Evolutionary conservation across 2,888 invertebrate genomes (phyloP).

Genomic region (Polymixis flavicincta): DNA sequence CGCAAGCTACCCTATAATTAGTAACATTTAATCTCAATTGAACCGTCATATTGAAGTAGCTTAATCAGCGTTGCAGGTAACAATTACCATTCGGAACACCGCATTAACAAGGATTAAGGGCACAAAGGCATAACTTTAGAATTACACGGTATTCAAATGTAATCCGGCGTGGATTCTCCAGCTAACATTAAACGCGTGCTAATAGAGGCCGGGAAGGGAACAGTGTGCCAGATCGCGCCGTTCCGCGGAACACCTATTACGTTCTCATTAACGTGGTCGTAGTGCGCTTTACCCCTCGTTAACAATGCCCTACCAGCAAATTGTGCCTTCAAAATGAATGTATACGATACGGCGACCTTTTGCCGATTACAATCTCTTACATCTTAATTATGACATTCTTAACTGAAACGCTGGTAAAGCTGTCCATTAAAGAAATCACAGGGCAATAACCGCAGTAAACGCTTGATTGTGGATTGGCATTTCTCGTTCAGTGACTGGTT

Average conservation of each 20-base stretch:
- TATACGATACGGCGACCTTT: constrained; percentile 71
- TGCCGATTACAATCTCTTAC: constrained; percentile 58
- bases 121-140: constrained; percentile 66
- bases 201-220: constrained; percentile 72
- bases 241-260: constrained; percentile 82
- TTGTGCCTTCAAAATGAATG: constrained; percentile 80
- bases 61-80: constrained; percentile 44
- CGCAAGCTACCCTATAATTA: too few species aligned
- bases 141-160: constrained; percentile 72
- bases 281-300: constrained; percentile 81
- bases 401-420: constrained; percentile 37
- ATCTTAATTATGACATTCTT: constrained; percentile 60
- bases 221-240: constrained; percentile 75
- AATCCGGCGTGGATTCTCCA: constrained; percentile 73
- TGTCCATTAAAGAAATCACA: constrained; percentile 51
- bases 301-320: constrained; percentile 81
- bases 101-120: constrained; percentile 50
- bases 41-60: constrained; percentile 32
- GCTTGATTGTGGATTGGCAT: constrained; percentile 34
- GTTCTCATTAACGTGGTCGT: constrained; percentile 83
- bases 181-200: constrained; percentile 74
- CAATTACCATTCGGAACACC: constrained; percentile 39
- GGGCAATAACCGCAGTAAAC: constrained; percentile 30
- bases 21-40: constrained; percentile 20
- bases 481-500: constrained; percentile 30